A percentile compares a stretch with the other conserved stretches of the same genome.
Conservation (phyloP, 1,140 invertebrate genomes). For the Drosophila kohkoa region DNA sequence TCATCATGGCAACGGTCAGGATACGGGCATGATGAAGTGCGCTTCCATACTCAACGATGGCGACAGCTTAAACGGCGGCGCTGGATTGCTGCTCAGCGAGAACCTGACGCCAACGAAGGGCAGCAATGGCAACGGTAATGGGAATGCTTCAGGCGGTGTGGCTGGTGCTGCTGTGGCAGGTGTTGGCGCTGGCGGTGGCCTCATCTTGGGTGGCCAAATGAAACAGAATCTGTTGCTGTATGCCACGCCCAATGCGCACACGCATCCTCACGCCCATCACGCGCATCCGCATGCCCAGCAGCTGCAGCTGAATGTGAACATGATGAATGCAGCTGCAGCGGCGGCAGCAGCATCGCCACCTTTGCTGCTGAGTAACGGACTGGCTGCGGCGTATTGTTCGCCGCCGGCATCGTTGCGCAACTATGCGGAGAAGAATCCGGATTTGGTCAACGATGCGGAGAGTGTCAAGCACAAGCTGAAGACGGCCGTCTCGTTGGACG, state of each 20-base stretch:
- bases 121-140: slow-evolving; percentile 52
- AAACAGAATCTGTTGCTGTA: slow-evolving; percentile 80
- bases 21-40: slow-evolving; percentile 81
- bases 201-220: slow-evolving; percentile 79
- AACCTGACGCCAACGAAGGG: slow-evolving; percentile 75
- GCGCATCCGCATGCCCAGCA: slow-evolving; percentile 40
- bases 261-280: slow-evolving; percentile 37
- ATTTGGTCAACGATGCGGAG: slow-evolving; percentile 91
- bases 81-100: slow-evolving; percentile 60
- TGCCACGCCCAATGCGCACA: slow-evolving; percentile 55
- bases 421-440: slow-evolving; percentile 90
- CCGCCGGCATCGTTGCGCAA: slow-evolving; percentile 85
- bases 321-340: slow-evolving; percentile 59
- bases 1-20: slow-evolving; percentile 58
- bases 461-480: slow-evolving; percentile 88
- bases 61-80: slow-evolving; percentile 70
- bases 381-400: slow-evolving; percentile 73
- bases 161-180: slow-evolving; percentile 20
- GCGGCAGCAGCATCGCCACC: slow-evolving; percentile 57
- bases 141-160: not conserved
- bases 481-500: slow-evolving; percentile 85
- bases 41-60: slow-evolving; percentile 79
- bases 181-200: slow-evolving; percentile 54
- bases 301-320: slow-evolving; percentile 73
- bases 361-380: slow-evolving; percentile 58